Percentiles rank a stretch among this genome's conserved stretches.
Conservation (phyloP, 1,140 invertebrate genomes). For the Micrasema longulum region DNA sequence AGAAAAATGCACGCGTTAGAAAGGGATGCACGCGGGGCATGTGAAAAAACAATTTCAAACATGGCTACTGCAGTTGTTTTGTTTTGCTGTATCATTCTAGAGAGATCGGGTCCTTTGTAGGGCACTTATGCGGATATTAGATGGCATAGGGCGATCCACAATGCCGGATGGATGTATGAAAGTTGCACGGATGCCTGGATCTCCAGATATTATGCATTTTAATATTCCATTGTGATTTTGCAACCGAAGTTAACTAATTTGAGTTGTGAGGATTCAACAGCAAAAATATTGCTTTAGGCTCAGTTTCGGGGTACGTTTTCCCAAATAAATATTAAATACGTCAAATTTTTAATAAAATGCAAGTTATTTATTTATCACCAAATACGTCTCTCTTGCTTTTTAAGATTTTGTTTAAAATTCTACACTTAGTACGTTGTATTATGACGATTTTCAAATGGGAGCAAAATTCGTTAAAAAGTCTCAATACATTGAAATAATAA, state of each 20-base stretch:
- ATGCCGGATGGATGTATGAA: conserved; percentile 7
- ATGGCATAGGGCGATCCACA: conserved; percentile 39
- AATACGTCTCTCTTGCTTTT: too few species aligned
- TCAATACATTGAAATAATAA: too few species aligned
- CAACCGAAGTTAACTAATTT: conserved; percentile 11
- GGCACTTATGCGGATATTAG: conserved; percentile 51
- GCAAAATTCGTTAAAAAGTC: too few species aligned
- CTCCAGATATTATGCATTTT: conserved; percentile 21
- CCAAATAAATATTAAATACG: too few species aligned
- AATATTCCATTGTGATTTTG: conserved; percentile 13
- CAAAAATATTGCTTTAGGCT: not conserved
- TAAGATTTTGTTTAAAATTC: too few species aligned
- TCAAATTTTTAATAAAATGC: too few species aligned
- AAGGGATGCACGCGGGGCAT: conserved; percentile 34
- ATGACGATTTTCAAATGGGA: too few species aligned
- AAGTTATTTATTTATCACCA: too few species aligned
- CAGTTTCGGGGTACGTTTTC: too few species aligned
- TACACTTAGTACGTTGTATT: too few species aligned
- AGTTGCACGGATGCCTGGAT: conserved; percentile 27
- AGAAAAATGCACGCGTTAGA: conserved; percentile 32
- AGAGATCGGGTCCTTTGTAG: conserved; percentile 37
- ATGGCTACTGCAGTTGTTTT: conserved; percentile 48
- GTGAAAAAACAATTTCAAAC: conserved; percentile 52
- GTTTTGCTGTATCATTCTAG: conserved; percentile 50
- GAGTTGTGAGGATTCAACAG: not conserved